These are phyloP conservation scores for Hypolimnas misippus DNA, from an alignment of 2,888 invertebrate species.

Conservation along the genomic window DNA sequence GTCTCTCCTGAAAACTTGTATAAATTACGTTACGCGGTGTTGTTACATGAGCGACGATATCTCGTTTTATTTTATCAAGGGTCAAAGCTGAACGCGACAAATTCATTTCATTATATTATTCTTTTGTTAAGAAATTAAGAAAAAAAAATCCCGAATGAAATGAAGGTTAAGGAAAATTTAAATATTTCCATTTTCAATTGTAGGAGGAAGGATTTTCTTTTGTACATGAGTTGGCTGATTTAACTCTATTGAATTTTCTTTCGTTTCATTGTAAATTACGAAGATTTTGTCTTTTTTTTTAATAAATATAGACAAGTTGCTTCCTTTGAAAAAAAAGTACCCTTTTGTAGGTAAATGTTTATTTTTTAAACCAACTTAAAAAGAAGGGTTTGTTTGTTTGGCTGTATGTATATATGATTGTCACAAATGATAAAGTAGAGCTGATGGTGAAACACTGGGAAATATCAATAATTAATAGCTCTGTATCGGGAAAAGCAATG, in stretches of 20 bases:
- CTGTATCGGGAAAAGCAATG: too few species aligned
- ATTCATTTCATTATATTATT: not conserved
- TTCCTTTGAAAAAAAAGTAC: not conserved
- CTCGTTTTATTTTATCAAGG: constrained; percentile 4
- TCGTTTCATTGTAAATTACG: not conserved
- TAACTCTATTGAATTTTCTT: constrained; percentile 9
- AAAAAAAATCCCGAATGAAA: constrained; percentile 1
- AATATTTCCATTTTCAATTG: constrained; percentile 14
- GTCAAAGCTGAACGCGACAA: not conserved
- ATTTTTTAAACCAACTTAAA: too few species aligned
- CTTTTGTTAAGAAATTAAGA: constrained; percentile 6
- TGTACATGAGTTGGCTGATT: constrained; percentile 13
- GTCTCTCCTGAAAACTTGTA: too few species aligned
- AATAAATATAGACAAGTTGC: not conserved
- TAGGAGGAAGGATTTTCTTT: constrained; percentile 2
- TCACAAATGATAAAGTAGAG: too few species aligned
- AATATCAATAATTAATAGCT: too few species aligned
- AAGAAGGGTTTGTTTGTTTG: too few species aligned
- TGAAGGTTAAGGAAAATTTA: constrained; percentile 5
- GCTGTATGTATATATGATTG: too few species aligned
- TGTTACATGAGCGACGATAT: not conserved
- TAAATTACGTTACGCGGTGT: too few species aligned
- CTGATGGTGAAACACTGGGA: too few species aligned
- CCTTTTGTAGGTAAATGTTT: too few species aligned
- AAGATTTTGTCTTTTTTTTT: not conserved